Conservation (phyloP, 2,797 vertebrate species). For the Muscicapa comitata region DNA sequence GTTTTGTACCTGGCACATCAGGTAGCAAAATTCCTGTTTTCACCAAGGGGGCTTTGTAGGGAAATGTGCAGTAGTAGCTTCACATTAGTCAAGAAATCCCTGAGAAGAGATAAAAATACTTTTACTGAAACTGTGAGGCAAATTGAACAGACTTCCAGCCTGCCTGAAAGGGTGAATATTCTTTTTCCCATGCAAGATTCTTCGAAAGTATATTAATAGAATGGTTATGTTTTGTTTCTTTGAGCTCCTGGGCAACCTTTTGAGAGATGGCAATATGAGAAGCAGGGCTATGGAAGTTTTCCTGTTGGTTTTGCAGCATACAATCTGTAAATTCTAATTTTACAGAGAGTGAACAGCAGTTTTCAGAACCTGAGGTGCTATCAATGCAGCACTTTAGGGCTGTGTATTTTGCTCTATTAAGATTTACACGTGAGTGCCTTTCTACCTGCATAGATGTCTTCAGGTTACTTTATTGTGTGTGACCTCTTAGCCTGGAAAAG, state of each 20-base stretch:
- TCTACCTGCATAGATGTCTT: neutral
- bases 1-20: neutral
- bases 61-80: neutral
- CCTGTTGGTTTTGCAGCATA: neutral
- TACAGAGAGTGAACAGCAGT: neutral
- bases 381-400: neutral
- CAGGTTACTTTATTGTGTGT: neutral
- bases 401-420: neutral
- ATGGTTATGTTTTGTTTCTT: neutral
- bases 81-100: neutral
- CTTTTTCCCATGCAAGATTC: neutral
- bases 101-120: neutral
- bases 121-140: neutral
- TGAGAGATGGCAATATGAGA: neutral
- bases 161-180: neutral
- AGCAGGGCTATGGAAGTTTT: neutral
- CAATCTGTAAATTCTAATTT: neutral
- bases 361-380: neutral
- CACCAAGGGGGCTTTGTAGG: neutral
- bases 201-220: neutral
- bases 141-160: neutral
- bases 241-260: neutral
- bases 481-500: neutral
- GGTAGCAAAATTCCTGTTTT: neutral
- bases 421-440: neutral